A percentile compares a stretch with the other conserved stretches of the same genome.
These are phyloP conservation scores for Sciurus vulgaris DNA, from an alignment of 2,797 vertebrate genomes.

Conservation along the genomic window DNA sequence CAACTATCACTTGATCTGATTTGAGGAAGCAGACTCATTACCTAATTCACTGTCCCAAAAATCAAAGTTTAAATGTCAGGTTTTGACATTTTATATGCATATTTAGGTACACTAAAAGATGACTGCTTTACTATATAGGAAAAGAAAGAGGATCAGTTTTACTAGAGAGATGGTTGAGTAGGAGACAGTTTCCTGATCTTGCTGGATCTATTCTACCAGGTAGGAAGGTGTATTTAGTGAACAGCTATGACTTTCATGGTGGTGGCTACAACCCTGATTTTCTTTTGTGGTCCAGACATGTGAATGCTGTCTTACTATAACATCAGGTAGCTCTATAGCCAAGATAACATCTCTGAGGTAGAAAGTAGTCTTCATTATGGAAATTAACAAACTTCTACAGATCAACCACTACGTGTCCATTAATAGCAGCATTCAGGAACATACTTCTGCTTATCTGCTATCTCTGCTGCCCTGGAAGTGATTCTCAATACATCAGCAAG, in stretches of 20 bases:
- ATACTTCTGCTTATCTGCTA: not conserved
- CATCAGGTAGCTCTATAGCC: not conserved
- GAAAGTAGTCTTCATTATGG: not conserved
- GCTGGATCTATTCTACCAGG: not conserved
- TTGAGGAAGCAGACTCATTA: constrained; percentile 22
- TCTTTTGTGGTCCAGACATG: not conserved
- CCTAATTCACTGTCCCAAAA: constrained; percentile 2
- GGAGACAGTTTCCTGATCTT: constrained; percentile 44
- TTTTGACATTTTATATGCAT: constrained; percentile 20
- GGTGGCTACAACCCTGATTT: not conserved
- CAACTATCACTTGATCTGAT: not conserved
- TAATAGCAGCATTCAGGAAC: not conserved
- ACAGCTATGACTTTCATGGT: not conserved
- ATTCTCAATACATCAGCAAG: not conserved
- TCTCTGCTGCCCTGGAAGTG: not conserved
- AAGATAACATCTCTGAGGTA: not conserved
- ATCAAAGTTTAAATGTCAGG: constrained; percentile 29
- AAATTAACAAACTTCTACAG: constrained; percentile 14
- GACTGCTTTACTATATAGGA: not conserved
- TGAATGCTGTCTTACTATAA: not conserved
- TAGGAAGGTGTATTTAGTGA: not conserved
- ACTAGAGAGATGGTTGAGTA: not conserved
- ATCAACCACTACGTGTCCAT: not conserved
- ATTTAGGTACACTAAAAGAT: constrained; percentile 33
- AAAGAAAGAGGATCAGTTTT: not conserved